These are phyloP conservation scores for Pseudococcus longispinus DNA, from an alignment of 2,888 invertebrate genomes.

Conservation along the genomic window DNA sequence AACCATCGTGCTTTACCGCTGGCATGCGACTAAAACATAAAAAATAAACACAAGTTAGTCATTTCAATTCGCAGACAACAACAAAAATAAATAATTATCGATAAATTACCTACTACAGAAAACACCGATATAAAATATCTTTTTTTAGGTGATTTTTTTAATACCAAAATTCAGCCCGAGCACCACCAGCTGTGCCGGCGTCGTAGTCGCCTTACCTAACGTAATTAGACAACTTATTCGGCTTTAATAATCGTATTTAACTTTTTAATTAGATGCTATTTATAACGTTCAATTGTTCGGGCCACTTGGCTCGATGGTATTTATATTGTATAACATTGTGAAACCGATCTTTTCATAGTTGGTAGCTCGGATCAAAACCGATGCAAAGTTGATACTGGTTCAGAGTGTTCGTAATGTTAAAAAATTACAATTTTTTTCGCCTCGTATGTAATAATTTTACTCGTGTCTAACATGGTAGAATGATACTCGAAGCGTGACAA, in stretches of 20 bases:
- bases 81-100: not conserved
- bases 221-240: constrained; percentile 7
- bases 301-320: not conserved
- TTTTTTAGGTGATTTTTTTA: not conserved
- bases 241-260: not conserved
- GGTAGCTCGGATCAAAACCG: not conserved
- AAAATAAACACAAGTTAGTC: not conserved
- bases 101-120: not conserved
- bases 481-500: constrained; percentile 32
- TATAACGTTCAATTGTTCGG: not conserved
- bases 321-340: not conserved
- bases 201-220: not conserved
- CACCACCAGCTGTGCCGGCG: not conserved
- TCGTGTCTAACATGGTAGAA: not conserved
- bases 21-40: constrained; percentile 70
- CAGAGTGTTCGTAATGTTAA: not conserved
- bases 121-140: too few species aligned
- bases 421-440: not conserved
- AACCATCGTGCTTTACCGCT: constrained; percentile 76
- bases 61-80: not conserved
- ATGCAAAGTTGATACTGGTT: too few species aligned
- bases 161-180: too few species aligned
- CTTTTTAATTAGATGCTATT: constrained; percentile 1
- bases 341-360: not conserved
- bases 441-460: not conserved